Evolutionary conservation across 53 echinoderm and acorn worm genomes (phyloP), one percentile per base, ranked within the genome.

Genomic region (Echinarachnius parma): DNA sequence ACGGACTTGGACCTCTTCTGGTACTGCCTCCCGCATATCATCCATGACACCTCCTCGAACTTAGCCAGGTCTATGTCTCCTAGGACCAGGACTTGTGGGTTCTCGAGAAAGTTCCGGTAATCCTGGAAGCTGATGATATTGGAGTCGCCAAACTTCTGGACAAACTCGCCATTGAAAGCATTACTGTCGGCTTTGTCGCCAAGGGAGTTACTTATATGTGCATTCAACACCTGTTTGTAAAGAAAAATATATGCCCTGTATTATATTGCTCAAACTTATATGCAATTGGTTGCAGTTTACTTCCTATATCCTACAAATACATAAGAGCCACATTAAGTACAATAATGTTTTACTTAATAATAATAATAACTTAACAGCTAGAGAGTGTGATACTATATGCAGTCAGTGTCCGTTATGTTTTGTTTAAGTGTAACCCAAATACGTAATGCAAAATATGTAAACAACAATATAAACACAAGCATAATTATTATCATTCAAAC

Each of bases 21-120:
- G 63, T 78, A 85, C 5, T 60, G 49, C 18, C 81, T 82, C 28
- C 78, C 59, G 57, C 91, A 91, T 30, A 91, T 62, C 78, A 82
- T 77, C 98, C 98, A 96, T 24, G 71, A 71, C 55, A 71, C 71
- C 26, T 87, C 80, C 33, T 96, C 98, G 21, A 96, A 75, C 55
- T 93, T 93, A 10, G 53, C 47, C 66, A 83, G 28, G 70, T 93
- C 82, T 16, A 90, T 54, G 9, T 83, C 53, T 36, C 80, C 78
- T 37, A 74, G 29, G 66, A 89, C 80, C 26, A 93, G 74, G 75
- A 86, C 89, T 27, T 77, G 31, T 32, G 77, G 54, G 10, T 56
- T 27, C 46, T 62, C 36, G 18, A 87, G 74, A 66, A 89, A 93
- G 15, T 84, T 33, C 3, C 59, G 48, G 50, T 88, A 96, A 59